Evolutionary conservation across 2,797 vertebrate species (phyloP).

Genomic region (Podarcis siculus): DNA sequence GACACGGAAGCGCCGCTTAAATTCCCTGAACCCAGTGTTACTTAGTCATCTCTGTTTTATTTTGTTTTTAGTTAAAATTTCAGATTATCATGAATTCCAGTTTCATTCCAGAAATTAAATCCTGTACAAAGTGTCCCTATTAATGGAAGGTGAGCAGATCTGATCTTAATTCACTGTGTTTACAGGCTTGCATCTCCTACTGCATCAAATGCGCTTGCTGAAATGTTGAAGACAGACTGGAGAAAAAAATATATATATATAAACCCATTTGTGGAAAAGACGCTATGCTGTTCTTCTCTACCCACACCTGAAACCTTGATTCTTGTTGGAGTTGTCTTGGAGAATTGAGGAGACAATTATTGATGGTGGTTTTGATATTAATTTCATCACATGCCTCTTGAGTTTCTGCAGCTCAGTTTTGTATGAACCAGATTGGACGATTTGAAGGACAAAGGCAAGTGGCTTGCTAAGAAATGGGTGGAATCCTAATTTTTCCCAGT

Average conservation of each 20-base stretch:
- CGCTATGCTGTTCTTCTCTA: background rate
- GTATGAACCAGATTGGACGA: background rate
- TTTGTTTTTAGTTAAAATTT: background rate
- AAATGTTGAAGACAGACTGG: background rate
- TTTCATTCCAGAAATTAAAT: background rate
- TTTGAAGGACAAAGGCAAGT: background rate
- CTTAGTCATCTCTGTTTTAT: background rate
- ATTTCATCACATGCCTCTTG: background rate
- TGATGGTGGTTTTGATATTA: background rate
- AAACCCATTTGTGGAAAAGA: background rate
- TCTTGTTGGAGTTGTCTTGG: background rate
- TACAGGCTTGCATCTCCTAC: background rate
- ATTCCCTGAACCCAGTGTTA: background rate
- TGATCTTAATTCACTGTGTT: background rate
- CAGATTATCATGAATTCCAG: background rate
- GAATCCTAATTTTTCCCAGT: background rate
- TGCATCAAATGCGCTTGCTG: fast-evolving
- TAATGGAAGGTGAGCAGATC: background rate
- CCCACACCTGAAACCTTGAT: background rate
- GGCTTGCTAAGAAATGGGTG: background rate
- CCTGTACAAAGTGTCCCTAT: background rate
- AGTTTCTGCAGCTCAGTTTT: background rate
- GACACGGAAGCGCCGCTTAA: background rate
- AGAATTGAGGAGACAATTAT: background rate
- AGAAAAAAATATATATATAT: no score